phyloP scores from a whole-genome alignment of 1,140 invertebrate species.

The Dysdera silvatica region DNA sequence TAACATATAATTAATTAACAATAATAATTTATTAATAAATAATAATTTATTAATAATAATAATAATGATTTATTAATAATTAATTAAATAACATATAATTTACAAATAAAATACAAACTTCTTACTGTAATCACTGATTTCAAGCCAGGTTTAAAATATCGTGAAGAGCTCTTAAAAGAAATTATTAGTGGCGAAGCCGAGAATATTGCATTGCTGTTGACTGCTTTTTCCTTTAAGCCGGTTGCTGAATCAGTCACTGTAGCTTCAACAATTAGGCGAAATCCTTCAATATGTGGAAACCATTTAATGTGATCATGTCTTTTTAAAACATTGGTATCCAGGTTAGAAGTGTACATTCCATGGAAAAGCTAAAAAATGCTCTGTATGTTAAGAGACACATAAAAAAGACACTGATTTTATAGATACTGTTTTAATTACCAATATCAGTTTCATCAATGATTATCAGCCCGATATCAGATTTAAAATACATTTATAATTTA shows the following conservation, averaged over 20 bases:
- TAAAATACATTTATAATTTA: too few species aligned
- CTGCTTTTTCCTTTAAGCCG: constrained; percentile 36
- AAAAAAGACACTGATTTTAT: too few species aligned
- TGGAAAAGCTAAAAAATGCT: constrained; percentile 5
- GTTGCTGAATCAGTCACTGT: constrained; percentile 40
- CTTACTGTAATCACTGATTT: constrained; percentile 37
- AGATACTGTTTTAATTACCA: too few species aligned
- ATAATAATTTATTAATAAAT: too few species aligned
- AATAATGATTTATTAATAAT: too few species aligned
- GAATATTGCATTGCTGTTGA: too few species aligned
- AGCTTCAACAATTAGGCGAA: constrained; percentile 38
- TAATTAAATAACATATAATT: too few species aligned
- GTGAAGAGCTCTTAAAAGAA: constrained; percentile 35
- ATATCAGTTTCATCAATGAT: too few species aligned
- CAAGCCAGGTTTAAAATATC: constrained; percentile 41
- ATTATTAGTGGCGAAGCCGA: constrained; percentile 39
- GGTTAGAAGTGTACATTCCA: constrained; percentile 23
- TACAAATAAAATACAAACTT: background rate
- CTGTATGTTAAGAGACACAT: too few species aligned
- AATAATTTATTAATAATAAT: too few species aligned
- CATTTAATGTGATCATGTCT: constrained; percentile 34
- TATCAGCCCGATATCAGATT: too few species aligned
- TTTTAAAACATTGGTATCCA: constrained; percentile 28
- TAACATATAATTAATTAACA: too few species aligned
- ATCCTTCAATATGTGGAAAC: constrained; percentile 37